Percentiles rank a stretch among this genome's conserved stretches.
Evolutionary conservation across 1,140 invertebrate species (phyloP).

Genomic region (Callitettix versicolor): DNA sequence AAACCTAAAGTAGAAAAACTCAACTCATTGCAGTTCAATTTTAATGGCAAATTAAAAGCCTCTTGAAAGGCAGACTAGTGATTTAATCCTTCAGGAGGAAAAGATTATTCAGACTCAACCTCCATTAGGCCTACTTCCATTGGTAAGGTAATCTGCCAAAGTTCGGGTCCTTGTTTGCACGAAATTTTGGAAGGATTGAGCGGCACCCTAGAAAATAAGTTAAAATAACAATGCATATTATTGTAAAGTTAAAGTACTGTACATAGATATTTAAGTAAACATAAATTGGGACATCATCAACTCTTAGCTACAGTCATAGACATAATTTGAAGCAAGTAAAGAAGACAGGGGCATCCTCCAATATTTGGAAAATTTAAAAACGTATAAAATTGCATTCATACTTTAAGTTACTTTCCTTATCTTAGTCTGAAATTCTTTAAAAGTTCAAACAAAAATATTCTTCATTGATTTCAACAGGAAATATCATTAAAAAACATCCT

Average conservation of each 20-base stretch:
- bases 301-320: too few relatives aligned
- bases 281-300: background rate
- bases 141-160: conserved; percentile 11
- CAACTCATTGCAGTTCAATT: too few relatives aligned
- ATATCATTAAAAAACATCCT: too few relatives aligned
- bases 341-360: too few relatives aligned
- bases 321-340: background rate
- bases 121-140: background rate
- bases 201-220: conserved; percentile 35
- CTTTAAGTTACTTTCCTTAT: background rate
- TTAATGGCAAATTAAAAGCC: too few relatives aligned
- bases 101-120: too few relatives aligned
- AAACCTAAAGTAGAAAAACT: too few relatives aligned
- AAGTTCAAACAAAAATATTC: too few relatives aligned
- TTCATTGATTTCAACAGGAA: too few relatives aligned
- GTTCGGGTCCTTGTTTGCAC: conserved; percentile 23
- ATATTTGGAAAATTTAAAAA: too few relatives aligned
- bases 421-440: background rate
- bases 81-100: too few relatives aligned
- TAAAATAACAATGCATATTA: background rate
- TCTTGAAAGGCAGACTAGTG: too few relatives aligned
- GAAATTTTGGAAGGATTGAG: conserved; percentile 37
- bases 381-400: background rate
- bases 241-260: background rate
- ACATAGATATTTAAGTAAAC: background rate